Percentiles rank a stretch among this genome's conserved stretches.
phyloP scores from a whole-genome alignment of 1,140 invertebrate genomes.

The Philotrypesis tridentata region DNA sequence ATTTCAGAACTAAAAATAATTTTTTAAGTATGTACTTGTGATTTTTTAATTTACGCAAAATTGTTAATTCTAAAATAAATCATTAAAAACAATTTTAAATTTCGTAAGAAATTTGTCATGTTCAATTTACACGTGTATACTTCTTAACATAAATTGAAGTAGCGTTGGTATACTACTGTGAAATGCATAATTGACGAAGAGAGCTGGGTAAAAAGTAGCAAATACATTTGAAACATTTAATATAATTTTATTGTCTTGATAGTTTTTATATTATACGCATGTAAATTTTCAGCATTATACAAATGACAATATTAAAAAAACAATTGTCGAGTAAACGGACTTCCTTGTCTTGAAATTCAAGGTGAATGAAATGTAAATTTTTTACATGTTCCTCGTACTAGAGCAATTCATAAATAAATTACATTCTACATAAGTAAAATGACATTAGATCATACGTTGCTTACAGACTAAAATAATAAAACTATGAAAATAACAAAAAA shows the following conservation, averaged over 20 bases:
- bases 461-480: conserved; percentile 46
- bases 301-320: conserved; percentile 53
- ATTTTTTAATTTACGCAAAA: too few relatives aligned
- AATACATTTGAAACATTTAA: conserved; percentile 60
- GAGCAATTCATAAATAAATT: conserved; percentile 59
- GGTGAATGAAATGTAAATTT: conserved; percentile 48
- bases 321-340: conserved; percentile 32
- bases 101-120: too few relatives aligned
- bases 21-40: too few relatives aligned
- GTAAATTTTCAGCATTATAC: conserved; percentile 53
- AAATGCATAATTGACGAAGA: too few relatives aligned
- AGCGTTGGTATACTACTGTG: too few relatives aligned
- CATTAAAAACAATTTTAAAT: too few relatives aligned
- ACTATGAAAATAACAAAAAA: conserved; percentile 48
- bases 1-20: too few relatives aligned
- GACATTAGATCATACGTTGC: conserved; percentile 30
- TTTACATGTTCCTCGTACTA: conserved; percentile 43
- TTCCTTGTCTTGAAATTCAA: conserved; percentile 38
- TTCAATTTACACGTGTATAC: too few relatives aligned
- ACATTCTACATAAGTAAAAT: conserved; percentile 46
- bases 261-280: conserved; percentile 57
- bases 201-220: neutral
- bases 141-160: too few relatives aligned
- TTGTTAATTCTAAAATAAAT: too few relatives aligned
- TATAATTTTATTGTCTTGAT: conserved; percentile 69